These are phyloP conservation scores for Rhegmatorhina hoffmannsi DNA, from an alignment of 2,113 vertebrate species.

Conservation along the genomic window DNA sequence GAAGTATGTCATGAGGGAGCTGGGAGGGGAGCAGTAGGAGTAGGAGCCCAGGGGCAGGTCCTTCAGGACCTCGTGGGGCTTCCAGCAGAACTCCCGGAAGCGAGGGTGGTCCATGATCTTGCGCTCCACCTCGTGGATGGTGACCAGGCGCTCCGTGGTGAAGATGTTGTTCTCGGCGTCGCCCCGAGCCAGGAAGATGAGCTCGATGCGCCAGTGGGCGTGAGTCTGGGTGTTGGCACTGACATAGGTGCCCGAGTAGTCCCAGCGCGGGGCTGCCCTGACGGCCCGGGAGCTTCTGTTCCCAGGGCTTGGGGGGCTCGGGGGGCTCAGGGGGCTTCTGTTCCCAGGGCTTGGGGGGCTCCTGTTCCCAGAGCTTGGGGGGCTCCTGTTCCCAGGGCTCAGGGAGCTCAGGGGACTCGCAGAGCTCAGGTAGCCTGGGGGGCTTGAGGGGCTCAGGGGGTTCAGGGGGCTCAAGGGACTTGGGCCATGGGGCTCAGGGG, in stretches of 20 bases:
- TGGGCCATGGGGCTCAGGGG: not conserved
- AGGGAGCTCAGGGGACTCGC: too few relatives aligned
- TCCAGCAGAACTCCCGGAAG: slow-evolving; percentile 97
- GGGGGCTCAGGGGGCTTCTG: too few relatives aligned
- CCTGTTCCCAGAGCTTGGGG: too few relatives aligned
- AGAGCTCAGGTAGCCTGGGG: too few relatives aligned
- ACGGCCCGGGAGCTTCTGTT: slow-evolving; percentile 40
- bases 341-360: too few relatives aligned
- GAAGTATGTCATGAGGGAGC: slow-evolving; percentile 94
- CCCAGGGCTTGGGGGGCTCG: accelerated
- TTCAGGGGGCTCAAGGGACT: too few relatives aligned
- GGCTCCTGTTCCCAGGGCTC: too few relatives aligned
- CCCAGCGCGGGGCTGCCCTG: slow-evolving; percentile 65
- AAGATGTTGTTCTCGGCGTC: slow-evolving; percentile 91
- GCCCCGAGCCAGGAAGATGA: slow-evolving; percentile 93
- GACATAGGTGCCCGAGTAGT: slow-evolving; percentile 68
- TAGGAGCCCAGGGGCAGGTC: slow-evolving; percentile 92
- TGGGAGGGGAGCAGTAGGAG: slow-evolving; percentile 89
- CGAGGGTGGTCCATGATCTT: slow-evolving; percentile 93
- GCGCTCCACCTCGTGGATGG: slow-evolving; percentile 90
- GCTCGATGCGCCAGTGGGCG: slow-evolving; percentile 94
- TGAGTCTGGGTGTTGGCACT: slow-evolving; percentile 91
- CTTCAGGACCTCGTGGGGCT: slow-evolving; percentile 89
- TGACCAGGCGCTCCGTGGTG: slow-evolving; percentile 90
- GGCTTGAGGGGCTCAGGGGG: too few relatives aligned